Base-by-base conservation (phyloP, 2,888 invertebrate genomes). In the Zeuzera pyrina region DNA sequence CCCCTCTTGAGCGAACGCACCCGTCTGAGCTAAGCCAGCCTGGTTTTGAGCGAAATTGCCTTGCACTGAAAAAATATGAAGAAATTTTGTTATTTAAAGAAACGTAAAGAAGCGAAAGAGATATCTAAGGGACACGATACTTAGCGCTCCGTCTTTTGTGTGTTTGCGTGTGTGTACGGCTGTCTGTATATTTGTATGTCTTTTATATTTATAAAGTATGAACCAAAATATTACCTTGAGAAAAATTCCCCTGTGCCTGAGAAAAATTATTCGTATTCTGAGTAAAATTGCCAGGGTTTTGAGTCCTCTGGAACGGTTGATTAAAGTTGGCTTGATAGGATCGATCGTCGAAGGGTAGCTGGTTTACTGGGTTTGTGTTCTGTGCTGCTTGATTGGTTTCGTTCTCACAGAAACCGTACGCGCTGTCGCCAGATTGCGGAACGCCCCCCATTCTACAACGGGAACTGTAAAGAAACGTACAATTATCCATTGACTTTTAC, bases 371-470 rank as follows among this genome's bases (percentile, higher is more conserved):
- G 5, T 12, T 25, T 10, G 25, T 10, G 12, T 25, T 12, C 2
- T 10, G 32, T 1, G 35, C 24, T 24, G 62, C 41, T n/a, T n/a
- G n/a, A n/a, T n/a, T n/a, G n/a, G n/a, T n/a, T 44, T 83, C 68
- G 23, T 72, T 55, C 41, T 86, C 86, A 35, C 89, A 89, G 65
- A 91, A 91, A 0, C 94, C 94, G 63, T 93, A 93, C 42, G 93
- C 93, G 30, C 92, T 92, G 59, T 94, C 93, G 0, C 84, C 84
- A 0, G 84, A 84, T 1, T 93, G 92, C 31, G 90, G 90, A 3
- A 88, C 88, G 1, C 86, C 85, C 0, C 87, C 87, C 69, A 88
- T 88, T n/a, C 88, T 87, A 48, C 86, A 86, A 0, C 87, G 66
- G 25, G 87, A 85, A 43, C 86, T 85, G 47, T 15, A 35, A 38